Evolutionary conservation across 2,113 vertebrate genomes (phyloP), one percentile per base, ranked within the genome.

Genomic region (Peromyscus polionotus): DNA sequence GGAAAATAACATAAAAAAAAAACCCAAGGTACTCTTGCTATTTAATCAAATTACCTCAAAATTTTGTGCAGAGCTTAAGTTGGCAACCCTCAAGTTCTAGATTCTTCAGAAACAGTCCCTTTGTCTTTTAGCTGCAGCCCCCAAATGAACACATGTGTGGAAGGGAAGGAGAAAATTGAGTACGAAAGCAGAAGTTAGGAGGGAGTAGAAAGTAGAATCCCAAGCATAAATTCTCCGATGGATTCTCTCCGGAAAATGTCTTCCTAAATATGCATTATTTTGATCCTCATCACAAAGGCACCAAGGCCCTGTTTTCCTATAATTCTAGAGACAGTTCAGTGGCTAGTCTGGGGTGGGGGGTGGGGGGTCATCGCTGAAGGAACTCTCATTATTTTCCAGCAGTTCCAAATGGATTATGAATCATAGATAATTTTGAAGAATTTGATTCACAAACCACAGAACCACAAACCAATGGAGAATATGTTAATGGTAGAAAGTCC

Each of bases 361-460:
- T 76, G 48, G 94, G 16, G 26, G 88, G 54, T 96, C 42, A 3
- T 42, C 75, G 75, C 86, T 68, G 67, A 42, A 84, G n/a, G 51
- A 1, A 31, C 86, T 73, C 54, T 95, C 95, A 96, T 92, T 94
- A 83, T 92, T 95, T 80, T 92, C 75, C 70, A 76, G 8, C 80
- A 20, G 7, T 59, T 92, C 42, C 92, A 94, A 95, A 80, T 73
- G 48, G 19, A n/a, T 77, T 54, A 26, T 90, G 39, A 95, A 79
- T 68, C 77, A 92, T 17, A 93, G 80, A 95, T 65, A 95, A 88
- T 83, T 88, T 72, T 93, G 81, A 95, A 85, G 36, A 93, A 97
- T 95, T 77, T 88, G 28, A 42, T 81, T 94, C 76, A 85, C 20
- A 94, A 94, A 80, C 14, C 59, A 61, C 4, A 94, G 76, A 91